Base-by-base conservation (phyloP, 1,140 invertebrate species). In the Calephelis virginiensis region DNA sequence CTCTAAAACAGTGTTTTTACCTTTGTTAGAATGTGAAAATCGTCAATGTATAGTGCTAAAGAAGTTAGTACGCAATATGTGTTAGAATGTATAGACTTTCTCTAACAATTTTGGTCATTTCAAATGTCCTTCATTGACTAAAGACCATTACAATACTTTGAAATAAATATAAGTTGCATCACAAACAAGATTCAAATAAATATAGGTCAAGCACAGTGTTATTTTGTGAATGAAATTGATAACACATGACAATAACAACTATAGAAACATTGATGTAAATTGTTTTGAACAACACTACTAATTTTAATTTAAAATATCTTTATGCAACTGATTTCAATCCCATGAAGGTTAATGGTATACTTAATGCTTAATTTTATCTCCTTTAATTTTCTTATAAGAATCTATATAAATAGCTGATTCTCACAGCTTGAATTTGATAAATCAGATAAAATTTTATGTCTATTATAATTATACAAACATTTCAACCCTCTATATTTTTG, bases 11-110 rank as follows among this genome's bases (percentile, higher is more conserved):
- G 14, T 40, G n/a, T 56, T 53, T 14, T 43, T 64, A 8, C n/a
- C 37, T 1, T 11, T 38, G 40, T 56, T 40, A 11, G 12, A 47
- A 45, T 53, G 37, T 12, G n/a, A 59, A 12, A 59, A 37, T 12
- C 7, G 12, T 61, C 45, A 47, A 28, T 38, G 59, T 40, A 5
- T 61, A 17, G 43, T 47, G 28, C 47, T 64, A 53, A 17, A 28
- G 48, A 12, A 53, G 56, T 64, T 69, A 68, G 71, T 72, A 71
- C 76, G 69, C 72, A 72, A 65, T 77, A 70, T 61, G 67, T 65
- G 64, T 67, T 69, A 66, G 67, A 67, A 73, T 76, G 69, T 72
- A 70, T 61, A 66, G 62, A 81, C 80, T 82, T 84, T 82, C 80
- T 82, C 76, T 79, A 67, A 60, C 72, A 73, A 71, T 69, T 76